phyloP scores from a whole-genome alignment of 2,113 vertebrate species.

The Cisticola juncidis region DNA sequence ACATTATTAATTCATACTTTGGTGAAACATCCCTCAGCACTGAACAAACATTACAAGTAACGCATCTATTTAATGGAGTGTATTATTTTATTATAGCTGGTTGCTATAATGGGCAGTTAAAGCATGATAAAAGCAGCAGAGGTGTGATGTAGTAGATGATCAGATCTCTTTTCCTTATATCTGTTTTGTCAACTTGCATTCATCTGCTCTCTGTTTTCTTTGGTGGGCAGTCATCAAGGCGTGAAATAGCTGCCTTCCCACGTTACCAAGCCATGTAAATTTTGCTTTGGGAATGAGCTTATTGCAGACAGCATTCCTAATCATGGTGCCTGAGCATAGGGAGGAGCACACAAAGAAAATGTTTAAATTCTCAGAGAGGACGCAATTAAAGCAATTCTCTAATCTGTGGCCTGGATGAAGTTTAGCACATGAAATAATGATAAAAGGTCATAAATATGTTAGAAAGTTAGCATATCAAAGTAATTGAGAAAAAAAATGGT shows the following conservation, averaged over 20 bases:
- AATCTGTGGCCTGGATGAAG: neutral
- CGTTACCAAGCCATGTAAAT: neutral
- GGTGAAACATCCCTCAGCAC: constrained; percentile 45
- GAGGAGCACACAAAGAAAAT: neutral
- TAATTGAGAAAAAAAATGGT: constrained; percentile 25
- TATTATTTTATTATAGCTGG: constrained; percentile 67
- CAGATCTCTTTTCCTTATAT: neutral
- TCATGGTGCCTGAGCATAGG: neutral
- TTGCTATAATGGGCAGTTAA: constrained; percentile 49
- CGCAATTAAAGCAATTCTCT: constrained; percentile 18
- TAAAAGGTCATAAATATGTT: constrained; percentile 31
- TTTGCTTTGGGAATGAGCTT: constrained; percentile 11
- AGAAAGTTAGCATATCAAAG: constrained; percentile 57
- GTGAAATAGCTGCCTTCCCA: constrained; percentile 55
- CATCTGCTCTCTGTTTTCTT: constrained; percentile 58
- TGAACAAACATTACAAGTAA: constrained; percentile 61
- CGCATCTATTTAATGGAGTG: constrained; percentile 64
- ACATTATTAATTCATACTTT: neutral
- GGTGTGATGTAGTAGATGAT: constrained; percentile 24
- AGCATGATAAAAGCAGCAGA: constrained; percentile 50
- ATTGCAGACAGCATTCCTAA: neutral
- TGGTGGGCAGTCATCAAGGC: constrained; percentile 61
- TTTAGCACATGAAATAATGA: constrained; percentile 1
- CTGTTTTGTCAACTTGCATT: constrained; percentile 49
- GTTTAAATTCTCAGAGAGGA: neutral